Evolutionary conservation across 2,113 vertebrate genomes (phyloP).

Genomic region (Fukomys damarensis): DNA sequence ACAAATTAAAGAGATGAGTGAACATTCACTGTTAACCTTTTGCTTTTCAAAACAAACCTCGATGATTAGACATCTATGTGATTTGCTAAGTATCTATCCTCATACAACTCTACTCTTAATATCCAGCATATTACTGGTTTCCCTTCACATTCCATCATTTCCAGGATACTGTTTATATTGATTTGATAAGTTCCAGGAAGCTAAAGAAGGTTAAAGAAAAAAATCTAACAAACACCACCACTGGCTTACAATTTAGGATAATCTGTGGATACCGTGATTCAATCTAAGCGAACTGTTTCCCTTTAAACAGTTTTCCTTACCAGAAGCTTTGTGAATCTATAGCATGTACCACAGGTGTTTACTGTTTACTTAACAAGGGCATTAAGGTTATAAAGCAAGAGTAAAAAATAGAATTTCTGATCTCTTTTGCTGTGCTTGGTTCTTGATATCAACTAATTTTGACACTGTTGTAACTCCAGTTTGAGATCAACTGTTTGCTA

Average conservation of each 20-base stretch:
- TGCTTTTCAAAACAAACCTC: not conserved
- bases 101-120: not conserved
- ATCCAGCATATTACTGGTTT: not conserved
- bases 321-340: not conserved
- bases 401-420: not conserved
- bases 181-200: slow-evolving; percentile 1
- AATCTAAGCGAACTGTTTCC: not conserved
- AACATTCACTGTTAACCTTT: not conserved
- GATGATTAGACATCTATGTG: not conserved
- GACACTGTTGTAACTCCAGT: not conserved
- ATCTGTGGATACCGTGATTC: not conserved
- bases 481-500: not conserved
- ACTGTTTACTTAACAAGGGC: not conserved
- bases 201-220: not conserved
- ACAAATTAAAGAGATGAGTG: not conserved
- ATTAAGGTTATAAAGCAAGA: too few relatives aligned
- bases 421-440: not conserved
- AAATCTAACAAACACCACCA: not conserved
- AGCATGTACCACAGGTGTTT: not conserved
- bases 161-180: not conserved
- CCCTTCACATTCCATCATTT: not conserved
- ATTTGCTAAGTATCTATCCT: not conserved
- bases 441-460: not conserved
- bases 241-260: not conserved
- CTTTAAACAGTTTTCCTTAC: not conserved